These are phyloP conservation scores for Clupea harengus DNA, from an alignment of 2,113 vertebrate genomes.

Conservation along the genomic window DNA sequence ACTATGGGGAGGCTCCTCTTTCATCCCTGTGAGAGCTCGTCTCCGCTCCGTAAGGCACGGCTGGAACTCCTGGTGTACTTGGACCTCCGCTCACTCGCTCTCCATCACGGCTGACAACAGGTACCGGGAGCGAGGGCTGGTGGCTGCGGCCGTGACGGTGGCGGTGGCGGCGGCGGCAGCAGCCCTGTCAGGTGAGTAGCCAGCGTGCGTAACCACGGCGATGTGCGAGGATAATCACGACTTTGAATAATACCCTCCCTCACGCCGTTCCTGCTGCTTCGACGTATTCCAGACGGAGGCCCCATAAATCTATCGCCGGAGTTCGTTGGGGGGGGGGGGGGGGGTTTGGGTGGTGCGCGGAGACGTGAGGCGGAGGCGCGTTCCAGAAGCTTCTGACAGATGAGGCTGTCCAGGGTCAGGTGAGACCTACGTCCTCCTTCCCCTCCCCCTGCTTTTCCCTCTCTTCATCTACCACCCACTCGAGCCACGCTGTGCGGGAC, in stretches of 20 bases:
- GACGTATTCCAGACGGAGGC: constrained; percentile 84
- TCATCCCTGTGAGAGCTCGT: neutral
- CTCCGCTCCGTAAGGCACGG: neutral
- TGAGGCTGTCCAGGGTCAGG: neutral
- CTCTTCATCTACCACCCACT: neutral
- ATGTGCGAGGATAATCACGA: constrained; percentile 82
- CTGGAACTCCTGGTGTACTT: constrained; percentile 34
- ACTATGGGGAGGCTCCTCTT: constrained; percentile 4
- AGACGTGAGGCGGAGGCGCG: neutral
- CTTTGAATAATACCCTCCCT: constrained; percentile 90
- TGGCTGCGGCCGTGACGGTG: neutral
- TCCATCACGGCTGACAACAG: constrained; percentile 86
- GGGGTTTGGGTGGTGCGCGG: neutral
- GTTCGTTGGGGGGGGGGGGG: neutral
- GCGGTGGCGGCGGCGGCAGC: constrained; percentile 65
- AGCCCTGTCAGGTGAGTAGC: constrained; percentile 77
- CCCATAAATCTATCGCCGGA: constrained; percentile 81
- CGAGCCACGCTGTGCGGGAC: constrained; percentile 32
- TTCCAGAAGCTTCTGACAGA: constrained; percentile 16
- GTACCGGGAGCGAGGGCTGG: constrained; percentile 70
- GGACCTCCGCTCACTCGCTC: constrained; percentile 53
- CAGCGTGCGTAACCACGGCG: constrained; percentile 78
- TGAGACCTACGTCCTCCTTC: neutral
- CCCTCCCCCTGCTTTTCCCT: neutral
- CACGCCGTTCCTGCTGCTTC: constrained; percentile 87